Evolutionary conservation across 2,888 invertebrate genomes (phyloP).

Genomic region (Oxytorus armatus): DNA sequence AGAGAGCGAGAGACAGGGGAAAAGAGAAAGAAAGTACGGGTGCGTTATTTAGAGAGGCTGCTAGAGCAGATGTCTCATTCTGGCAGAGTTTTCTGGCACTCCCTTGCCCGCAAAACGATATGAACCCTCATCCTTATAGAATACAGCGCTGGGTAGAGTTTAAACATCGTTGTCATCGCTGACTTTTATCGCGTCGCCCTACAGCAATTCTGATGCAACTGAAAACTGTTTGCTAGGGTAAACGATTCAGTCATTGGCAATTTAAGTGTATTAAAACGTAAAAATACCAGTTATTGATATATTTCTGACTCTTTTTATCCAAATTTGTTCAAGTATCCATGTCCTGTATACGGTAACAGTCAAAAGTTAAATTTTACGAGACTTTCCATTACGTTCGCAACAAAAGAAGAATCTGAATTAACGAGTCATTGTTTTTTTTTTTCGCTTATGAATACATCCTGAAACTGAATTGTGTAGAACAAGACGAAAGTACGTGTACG

Average conservation of each 20-base stretch:
- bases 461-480: too few species aligned
- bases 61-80: conserved; percentile 81
- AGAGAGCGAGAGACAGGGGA: conserved; percentile 17
- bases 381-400: too few species aligned
- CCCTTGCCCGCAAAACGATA: conserved; percentile 66
- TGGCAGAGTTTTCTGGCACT: conserved; percentile 81
- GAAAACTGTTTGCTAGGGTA: background rate
- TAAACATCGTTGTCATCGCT: conserved; percentile 45
- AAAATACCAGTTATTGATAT: too few species aligned
- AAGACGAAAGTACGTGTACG: too few species aligned
- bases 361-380: too few species aligned
- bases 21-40: conserved; percentile 30
- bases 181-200: conserved; percentile 20
- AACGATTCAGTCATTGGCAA: conserved; percentile 8
- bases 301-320: too few species aligned
- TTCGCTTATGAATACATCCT: too few species aligned
- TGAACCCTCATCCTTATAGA: conserved; percentile 44
- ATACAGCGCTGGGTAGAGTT: conserved; percentile 30
- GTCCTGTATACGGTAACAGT: too few species aligned
- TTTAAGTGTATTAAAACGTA: background rate
- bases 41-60: conserved; percentile 78
- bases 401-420: too few species aligned
- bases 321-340: background rate
- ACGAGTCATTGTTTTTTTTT: too few species aligned
- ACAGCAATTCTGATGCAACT: background rate